Conservation (phyloP, 2,888 invertebrate genomes). For the Erebia palarica region DNA sequence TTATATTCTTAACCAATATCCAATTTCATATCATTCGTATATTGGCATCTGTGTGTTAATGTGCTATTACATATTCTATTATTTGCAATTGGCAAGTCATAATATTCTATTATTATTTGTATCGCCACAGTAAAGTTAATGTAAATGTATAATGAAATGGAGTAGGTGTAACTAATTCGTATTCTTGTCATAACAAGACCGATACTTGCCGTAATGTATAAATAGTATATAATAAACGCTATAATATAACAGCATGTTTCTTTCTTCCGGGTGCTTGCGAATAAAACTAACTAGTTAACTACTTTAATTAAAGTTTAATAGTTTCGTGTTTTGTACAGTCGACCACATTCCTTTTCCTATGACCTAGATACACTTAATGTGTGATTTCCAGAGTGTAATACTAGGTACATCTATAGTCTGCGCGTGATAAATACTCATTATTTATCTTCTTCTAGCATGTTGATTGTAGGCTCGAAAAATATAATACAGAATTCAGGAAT, state of each 20-base stretch:
- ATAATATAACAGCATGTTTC: constrained; percentile 24
- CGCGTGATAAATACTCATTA: no score
- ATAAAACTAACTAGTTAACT: constrained; percentile 19
- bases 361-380: no score
- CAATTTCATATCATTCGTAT: no score
- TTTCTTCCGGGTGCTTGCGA: constrained; percentile 15
- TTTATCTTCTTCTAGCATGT: no score
- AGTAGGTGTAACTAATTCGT: neutral
- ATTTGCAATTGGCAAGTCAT: no score
- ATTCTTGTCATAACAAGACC: constrained; percentile 3
- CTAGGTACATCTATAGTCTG: no score
- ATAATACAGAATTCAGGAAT: no score
- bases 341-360: constrained; percentile 10
- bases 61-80: neutral
- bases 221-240: constrained; percentile 21
- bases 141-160: neutral
- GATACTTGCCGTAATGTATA: constrained; percentile 28
- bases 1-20: no score
- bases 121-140: neutral
- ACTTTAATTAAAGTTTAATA: constrained; percentile 28
- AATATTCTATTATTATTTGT: neutral
- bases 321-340: constrained; percentile 23
- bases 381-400: no score
- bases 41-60: no score
- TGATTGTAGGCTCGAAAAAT: no score